Evolutionary conservation across 2,888 invertebrate genomes (phyloP).

Genomic region (Phyllotreta striolata): DNA sequence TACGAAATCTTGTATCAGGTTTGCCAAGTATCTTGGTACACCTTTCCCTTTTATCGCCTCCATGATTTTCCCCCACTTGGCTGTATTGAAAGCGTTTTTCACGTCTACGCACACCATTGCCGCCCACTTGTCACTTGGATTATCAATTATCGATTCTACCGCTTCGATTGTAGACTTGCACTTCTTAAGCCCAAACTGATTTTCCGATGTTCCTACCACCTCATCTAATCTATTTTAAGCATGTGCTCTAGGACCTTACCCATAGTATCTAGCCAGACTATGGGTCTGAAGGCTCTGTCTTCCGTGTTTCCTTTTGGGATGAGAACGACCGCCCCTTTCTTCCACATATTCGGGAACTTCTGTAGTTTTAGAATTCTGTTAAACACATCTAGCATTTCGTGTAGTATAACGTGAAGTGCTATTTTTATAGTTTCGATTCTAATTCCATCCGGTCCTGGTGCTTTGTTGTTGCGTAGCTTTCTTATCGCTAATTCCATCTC

Average conservation of each 20-base stretch:
- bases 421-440: too few species aligned
- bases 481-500: neutral
- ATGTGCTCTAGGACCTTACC: constrained; percentile 31
- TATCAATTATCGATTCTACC: too few species aligned
- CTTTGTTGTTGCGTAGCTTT: neutral
- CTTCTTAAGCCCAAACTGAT: constrained; percentile 19
- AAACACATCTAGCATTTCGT: neutral
- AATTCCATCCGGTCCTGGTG: too few species aligned
- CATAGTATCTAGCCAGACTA: constrained; percentile 29
- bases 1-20: constrained; percentile 19
- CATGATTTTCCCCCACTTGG: constrained; percentile 28
- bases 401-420: too few species aligned
- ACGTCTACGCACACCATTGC: constrained; percentile 27
- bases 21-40: neutral
- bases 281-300: constrained; percentile 10
- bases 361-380: constrained; percentile 1
- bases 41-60: constrained; percentile 7
- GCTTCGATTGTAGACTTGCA: too few species aligned
- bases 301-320: constrained; percentile 11
- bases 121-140: too few species aligned
- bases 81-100: constrained; percentile 38
- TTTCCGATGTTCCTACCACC: neutral
- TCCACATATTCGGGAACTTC: constrained; percentile 33
- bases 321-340: constrained; percentile 26
- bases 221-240: constrained; percentile 21